Evolutionary conservation across 2,888 invertebrate genomes (phyloP), one percentile per base, ranked within the genome.

Genomic region (Apotomis capreana): DNA sequence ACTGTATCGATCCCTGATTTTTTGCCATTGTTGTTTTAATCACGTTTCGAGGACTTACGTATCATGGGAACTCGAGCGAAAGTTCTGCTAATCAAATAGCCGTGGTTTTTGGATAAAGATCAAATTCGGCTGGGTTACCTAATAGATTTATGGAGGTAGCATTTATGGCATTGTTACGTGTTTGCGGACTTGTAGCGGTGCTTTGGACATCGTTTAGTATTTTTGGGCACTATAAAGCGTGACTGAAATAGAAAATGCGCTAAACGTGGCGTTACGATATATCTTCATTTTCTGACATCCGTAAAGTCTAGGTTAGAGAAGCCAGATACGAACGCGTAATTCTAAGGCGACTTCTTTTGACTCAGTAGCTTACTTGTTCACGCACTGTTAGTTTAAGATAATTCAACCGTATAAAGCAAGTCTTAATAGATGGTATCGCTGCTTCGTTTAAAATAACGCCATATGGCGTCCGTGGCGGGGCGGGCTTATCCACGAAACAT

Each of bases 381-480:
- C 57, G 55, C 69, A 57, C 62, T 68, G 61, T 57, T 67, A 61
- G 60, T 49, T 54, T 49, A 51, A 49, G 55, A 36, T 65, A 65
- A 65, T 36, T 59, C 52, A 44, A 46, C 59, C 36, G 46, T 54
- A 67, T 64, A 61, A 68, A 57, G 58, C 57, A 67, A 67, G 72
- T 68, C 36, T 70, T 65, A 61, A 67, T 44, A 71, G 72, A 63
- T 63, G 9, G 40, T 13, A 62, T 62, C 68, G 72, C 57, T 49
- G 69, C 62, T 58, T 70, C 63, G 69, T 68, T 78, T 76, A 74
- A 76, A 60, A 65, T 74, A 76, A 76, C 75, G 81, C 88, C 90
- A 89, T 90, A 89, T 90, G 90, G 90, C 78, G 85, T 77, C 74
- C 83, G 80, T 62, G 40, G n/a, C 65, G 44, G 69, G 68, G 54